Base-by-base conservation (phyloP, 2,888 invertebrate genomes). In the Scaptomyza caliginosa region DNA sequence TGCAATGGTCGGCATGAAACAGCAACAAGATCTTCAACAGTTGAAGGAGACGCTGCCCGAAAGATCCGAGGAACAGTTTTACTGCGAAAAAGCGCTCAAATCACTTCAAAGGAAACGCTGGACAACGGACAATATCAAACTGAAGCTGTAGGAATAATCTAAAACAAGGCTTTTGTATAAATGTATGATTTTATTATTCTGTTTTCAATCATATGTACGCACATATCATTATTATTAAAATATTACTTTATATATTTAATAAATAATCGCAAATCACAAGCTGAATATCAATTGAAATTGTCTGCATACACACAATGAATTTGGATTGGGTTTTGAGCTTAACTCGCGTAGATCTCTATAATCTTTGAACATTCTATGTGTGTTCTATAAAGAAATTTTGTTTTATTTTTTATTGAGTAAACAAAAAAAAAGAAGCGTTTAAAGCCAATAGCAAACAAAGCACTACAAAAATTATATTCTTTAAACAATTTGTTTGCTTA, bases 81-180 rank as follows among this genome's bases (percentile, higher is more conserved):
- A 95, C 62, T 95, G 95, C 34, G 96, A 96, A 78, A 95, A 94
- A 81, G 94, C 94, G 1, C 90, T 96, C 0, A 93, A 94, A 77
- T 70, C 73, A 13, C 71, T 91, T 46, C 89, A 89, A 58, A 90
- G 74, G 45, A 91, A 90, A 62, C 89, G 90, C 32, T 91, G 91
- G 91, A 87, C 91, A 2, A 89, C 90, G 2, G 91, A 91, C 46
- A 88, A 86, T 43, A 89, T 91, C 5, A 91, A 90, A 64, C 73
- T 91, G 3, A 90, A 90, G 48, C 67, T 89, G 2, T 89, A 86
- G 55, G 5, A 17, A 49, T 13, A 16, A 10, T 10, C 16, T 2
- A 28, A 51, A 4, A 3, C 28, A 46, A n/a, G 23, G 28, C 10
- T 52, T 46, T 55, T 79, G 59, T 78, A 74, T 74, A 76, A 77